Base-by-base conservation (phyloP, 2,888 invertebrate genomes). In the Arrhopalites spinosus region DNA sequence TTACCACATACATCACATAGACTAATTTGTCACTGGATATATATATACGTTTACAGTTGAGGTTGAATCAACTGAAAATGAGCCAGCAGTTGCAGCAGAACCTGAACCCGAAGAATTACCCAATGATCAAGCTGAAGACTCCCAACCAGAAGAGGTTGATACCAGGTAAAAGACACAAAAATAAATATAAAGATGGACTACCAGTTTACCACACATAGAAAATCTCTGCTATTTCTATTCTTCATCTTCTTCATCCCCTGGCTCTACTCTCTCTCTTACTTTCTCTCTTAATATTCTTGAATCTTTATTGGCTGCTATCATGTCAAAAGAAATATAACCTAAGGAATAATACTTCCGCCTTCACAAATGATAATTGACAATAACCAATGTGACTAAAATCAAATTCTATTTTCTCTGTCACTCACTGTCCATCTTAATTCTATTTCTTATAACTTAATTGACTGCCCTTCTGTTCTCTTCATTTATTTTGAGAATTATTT, bases 61-160 rank as follows among this genome's bases (percentile, higher is more conserved):
- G 63, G 63, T 63, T 63, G 63, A 63, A 36, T 29, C 66, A 36
- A 20, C 5, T 11, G 36, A 29, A 15, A 30, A 36, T 15, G 20
- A 15, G 13, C 36, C 66, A 30, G 66, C 17, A 30, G 3, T 8
- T 25, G 13, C n/a, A 68, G 47, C 20, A 13, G 50, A 67, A 43
- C 64, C 67, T 43, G 67, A 67, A 67, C 68, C 68, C 2, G 68
- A 68, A 47, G 68, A 68, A 45, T 47, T 68, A 17, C 68, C 68
- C 15, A 17, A 20, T 47, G 68, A 68, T 47, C 20, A 45, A 68
- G 17, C 25, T 63, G 68, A 68, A 68, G 68, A 43, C 5, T 20
- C 68, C 23, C 43, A 29, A 23, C 20, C 56, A 20, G 56, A 56
- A 17, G 45, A 66, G 20, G 66, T 36, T 66, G 25, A 66, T 29